phyloP scores from a whole-genome alignment of 2,888 invertebrate genomes.

The Drosophila pseudotakahashii region DNA sequence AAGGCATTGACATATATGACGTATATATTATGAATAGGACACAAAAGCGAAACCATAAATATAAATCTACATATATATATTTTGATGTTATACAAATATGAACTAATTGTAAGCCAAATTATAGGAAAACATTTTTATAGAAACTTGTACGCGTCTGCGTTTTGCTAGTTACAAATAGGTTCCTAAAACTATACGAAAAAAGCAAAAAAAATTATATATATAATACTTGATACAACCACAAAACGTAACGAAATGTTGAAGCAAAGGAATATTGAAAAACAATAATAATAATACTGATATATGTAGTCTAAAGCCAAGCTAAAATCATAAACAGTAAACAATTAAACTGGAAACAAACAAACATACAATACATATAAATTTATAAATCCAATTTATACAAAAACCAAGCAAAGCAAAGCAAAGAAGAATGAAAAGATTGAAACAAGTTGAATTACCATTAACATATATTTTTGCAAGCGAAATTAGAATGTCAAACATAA shows the following conservation, averaged over 20 bases:
- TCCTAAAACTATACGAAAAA: constrained; percentile 58
- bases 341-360: constrained; percentile 48
- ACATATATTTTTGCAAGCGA: constrained; percentile 68
- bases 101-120: constrained; percentile 74
- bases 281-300: constrained; percentile 52
- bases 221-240: constrained; percentile 22
- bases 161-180: constrained; percentile 77
- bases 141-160: constrained; percentile 63
- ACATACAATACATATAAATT: constrained; percentile 42
- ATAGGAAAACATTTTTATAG: constrained; percentile 67
- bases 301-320: constrained; percentile 74
- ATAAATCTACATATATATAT: constrained; percentile 56
- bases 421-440: constrained; percentile 25
- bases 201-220: constrained; percentile 11
- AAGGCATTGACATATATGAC: constrained; percentile 31
- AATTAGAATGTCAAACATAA: constrained; percentile 71
- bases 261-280: constrained; percentile 53
- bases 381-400: constrained; percentile 50
- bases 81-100: constrained; percentile 72
- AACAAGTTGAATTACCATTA: constrained; percentile 47
- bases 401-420: constrained; percentile 12
- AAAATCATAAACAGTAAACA: constrained; percentile 49
- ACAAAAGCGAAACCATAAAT: constrained; percentile 30
- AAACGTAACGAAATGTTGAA: constrained; percentile 38
- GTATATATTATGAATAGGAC: constrained; percentile 19